phyloP scores from a whole-genome alignment of 1,140 invertebrate species.

The Wiebesia pumilae region DNA sequence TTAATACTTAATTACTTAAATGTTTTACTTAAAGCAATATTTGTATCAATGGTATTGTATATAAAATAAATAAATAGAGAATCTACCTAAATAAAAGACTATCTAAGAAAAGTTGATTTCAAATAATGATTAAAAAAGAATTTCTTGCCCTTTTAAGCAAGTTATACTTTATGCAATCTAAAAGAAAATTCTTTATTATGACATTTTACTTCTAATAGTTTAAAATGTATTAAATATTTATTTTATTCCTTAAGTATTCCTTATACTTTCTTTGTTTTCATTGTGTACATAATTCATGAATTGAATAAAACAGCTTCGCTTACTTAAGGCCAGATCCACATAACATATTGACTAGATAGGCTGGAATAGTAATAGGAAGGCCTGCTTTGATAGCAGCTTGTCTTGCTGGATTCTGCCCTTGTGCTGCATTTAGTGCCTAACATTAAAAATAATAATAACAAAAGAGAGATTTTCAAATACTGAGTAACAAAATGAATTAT shows the following conservation, averaged over 20 bases:
- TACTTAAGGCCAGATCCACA: constrained; percentile 91
- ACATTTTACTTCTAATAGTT: neutral
- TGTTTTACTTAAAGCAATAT: no score
- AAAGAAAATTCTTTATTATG: neutral
- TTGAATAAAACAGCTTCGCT: constrained; percentile 54
- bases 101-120: neutral
- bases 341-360: constrained; percentile 88
- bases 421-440: constrained; percentile 81
- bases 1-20: no score
- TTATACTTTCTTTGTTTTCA: neutral
- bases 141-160: no score
- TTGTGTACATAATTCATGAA: constrained; percentile 5
- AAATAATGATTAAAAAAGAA: neutral
- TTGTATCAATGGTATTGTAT: no score
- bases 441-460: constrained; percentile 56
- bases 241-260: neutral
- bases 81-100: no score
- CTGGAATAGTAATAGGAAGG: constrained; percentile 83
- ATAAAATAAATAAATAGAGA: no score
- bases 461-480: constrained; percentile 5
- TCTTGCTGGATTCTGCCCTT: constrained; percentile 91
- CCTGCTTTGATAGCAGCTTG: constrained; percentile 87
- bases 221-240: neutral
- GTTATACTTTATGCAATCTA: constrained; percentile 1
- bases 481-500: constrained; percentile 45